A percentile compares a stretch with the other conserved stretches of the same genome.
Conservation (phyloP, 2,797 vertebrate genomes). For the Choloepus didactylus region DNA sequence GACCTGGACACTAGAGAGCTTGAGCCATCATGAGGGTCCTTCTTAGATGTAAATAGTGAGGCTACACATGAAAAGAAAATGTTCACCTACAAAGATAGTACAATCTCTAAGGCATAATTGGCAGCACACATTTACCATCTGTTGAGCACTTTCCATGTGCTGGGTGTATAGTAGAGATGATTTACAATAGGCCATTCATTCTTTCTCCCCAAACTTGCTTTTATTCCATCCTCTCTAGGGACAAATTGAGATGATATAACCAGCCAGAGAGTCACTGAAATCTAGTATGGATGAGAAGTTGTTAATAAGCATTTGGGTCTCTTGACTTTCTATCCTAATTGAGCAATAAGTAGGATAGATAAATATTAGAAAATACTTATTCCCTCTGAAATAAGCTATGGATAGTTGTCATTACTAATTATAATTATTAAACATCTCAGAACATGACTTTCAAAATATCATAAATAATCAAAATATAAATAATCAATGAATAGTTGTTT, state of each 20-base stretch:
- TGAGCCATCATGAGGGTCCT: neutral
- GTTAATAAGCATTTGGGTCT: slow-evolving; percentile 49
- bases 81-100: neutral
- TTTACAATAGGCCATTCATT: neutral
- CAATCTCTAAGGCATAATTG: neutral
- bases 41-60: slow-evolving; percentile 12
- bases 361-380: slow-evolving; percentile 57
- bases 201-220: slow-evolving; percentile 6
- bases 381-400: slow-evolving; percentile 37
- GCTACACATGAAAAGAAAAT: slow-evolving; percentile 44
- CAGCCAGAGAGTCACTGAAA: neutral
- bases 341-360: neutral
- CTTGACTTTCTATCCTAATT: slow-evolving; percentile 48
- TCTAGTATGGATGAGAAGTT: neutral
- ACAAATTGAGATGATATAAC: slow-evolving; percentile 36
- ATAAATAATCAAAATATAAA: slow-evolving; percentile 67
- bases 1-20: neutral
- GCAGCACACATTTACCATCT: neutral
- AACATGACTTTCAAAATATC: slow-evolving; percentile 61
- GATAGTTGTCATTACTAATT: slow-evolving; percentile 37
- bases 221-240: neutral
- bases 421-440: slow-evolving; percentile 44
- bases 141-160: neutral
- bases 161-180: neutral
- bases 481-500: slow-evolving; percentile 60